These are phyloP conservation scores for Bufo bufo DNA, from an alignment of 2,113 vertebrate species.

Conservation along the genomic window DNA sequence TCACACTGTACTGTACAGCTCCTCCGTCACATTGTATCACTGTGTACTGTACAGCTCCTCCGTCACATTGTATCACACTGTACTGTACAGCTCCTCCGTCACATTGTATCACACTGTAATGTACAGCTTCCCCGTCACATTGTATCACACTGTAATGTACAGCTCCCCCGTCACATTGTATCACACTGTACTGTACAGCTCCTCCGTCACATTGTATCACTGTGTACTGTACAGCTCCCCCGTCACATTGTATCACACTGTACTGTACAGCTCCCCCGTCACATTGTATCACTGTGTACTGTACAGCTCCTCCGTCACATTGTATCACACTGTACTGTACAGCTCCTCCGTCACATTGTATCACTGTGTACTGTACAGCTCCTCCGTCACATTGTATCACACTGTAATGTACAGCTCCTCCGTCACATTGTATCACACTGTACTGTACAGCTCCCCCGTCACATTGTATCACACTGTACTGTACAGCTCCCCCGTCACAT, in stretches of 20 bases:
- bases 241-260: not conserved
- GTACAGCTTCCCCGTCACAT: not conserved
- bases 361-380: not conserved
- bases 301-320: not conserved
- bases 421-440: not conserved
- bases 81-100: not conserved
- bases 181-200: not conserved
- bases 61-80: not conserved
- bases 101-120: not conserved
- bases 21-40: not conserved
- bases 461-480: not conserved
- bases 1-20: not conserved
- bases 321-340: not conserved
- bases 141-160: not conserved
- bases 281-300: not conserved
- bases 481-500: not conserved
- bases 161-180: not conserved
- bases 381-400: not conserved
- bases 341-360: not conserved
- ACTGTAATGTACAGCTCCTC: not conserved
- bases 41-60: not conserved
- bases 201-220: not conserved
- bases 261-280: not conserved
- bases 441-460: not conserved
- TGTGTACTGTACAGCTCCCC: not conserved